Base-by-base conservation (phyloP, 2,888 invertebrate species). In the Polia nebulosa region DNA sequence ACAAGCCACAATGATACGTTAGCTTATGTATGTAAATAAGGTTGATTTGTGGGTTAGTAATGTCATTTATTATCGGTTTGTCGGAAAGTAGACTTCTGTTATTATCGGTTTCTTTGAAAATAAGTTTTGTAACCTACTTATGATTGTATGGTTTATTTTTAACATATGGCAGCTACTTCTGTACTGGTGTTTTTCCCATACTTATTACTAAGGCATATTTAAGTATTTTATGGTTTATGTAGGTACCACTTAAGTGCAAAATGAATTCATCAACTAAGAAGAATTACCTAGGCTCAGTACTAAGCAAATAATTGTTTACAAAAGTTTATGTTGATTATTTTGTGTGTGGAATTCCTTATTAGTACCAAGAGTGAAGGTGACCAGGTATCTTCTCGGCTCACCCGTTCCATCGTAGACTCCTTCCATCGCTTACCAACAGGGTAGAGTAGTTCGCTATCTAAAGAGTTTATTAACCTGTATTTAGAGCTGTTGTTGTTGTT, bases 1-100 rank as follows among this genome's bases (percentile, higher is more conserved):
- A 87, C 86, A 88, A 87, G 79, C 85, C 85, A 67, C 88, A 87
- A 81, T 82, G 52, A 65, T 80, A 78, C 66, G 70, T 77, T 84
- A 67, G 49, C 74, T 64, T 74, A 74, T 76, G 84, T 79, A 78
- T 77, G 84, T 79, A 78, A 83, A 81, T 79, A 73, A 34, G 61
- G 29, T 76, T 78, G 65, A 62, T 81, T 85, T 79, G 70, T 78
- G 76, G 80, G 77, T 77, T 80, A 70, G 72, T 80, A 82, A 80
- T 77, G 72, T 64, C 56, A 70, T 78, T 70, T 83, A 83, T 84
- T 84, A 80, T 68, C 45, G 61, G 53, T 68, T 57, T 20, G 52
- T 69, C 61, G 64, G 53, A 71, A 68, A 63, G 32, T 60, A 59
- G 60, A 64, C 27, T 47, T 51, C 47, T 60, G 68, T 55, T 64